Conservation (phyloP, 2,113 vertebrate genomes). For the Eidolon helvum region DNA sequence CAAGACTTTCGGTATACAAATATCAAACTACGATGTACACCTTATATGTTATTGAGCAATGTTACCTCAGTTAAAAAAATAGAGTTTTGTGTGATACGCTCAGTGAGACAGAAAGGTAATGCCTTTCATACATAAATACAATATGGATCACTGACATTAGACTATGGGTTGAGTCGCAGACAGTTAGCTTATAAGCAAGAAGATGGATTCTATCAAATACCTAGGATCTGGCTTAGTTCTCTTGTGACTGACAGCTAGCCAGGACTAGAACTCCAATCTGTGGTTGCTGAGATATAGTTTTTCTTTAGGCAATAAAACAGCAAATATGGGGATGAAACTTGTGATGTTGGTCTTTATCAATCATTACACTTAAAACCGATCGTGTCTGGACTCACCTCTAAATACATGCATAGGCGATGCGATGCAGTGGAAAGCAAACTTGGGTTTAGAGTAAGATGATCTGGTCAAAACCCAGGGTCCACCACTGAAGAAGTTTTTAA, state of each 20-base stretch:
- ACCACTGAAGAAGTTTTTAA: background rate
- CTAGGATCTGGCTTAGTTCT: background rate
- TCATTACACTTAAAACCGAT: background rate
- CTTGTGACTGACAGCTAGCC: background rate
- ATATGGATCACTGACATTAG: background rate
- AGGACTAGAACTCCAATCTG: background rate
- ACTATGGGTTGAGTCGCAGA: background rate
- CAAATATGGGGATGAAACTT: background rate
- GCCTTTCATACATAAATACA: background rate
- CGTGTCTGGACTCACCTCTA: background rate
- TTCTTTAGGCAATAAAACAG: background rate
- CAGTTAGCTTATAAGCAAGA: too few relatives aligned
- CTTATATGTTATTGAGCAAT: too few relatives aligned
- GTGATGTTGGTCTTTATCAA: background rate
- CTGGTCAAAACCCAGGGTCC: background rate
- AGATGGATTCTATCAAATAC: background rate
- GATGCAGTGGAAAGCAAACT: background rate
- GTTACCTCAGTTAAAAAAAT: background rate
- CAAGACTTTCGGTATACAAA: background rate
- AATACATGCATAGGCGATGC: background rate
- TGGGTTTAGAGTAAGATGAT: background rate
- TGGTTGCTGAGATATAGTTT: background rate
- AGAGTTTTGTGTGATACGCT: background rate
- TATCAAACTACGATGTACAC: background rate
- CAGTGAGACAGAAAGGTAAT: background rate